A percentile compares a stretch with the other conserved stretches of the same genome.
Conservation (phyloP, 2,113 vertebrate species). For the Hydrolagus affinis region DNA sequence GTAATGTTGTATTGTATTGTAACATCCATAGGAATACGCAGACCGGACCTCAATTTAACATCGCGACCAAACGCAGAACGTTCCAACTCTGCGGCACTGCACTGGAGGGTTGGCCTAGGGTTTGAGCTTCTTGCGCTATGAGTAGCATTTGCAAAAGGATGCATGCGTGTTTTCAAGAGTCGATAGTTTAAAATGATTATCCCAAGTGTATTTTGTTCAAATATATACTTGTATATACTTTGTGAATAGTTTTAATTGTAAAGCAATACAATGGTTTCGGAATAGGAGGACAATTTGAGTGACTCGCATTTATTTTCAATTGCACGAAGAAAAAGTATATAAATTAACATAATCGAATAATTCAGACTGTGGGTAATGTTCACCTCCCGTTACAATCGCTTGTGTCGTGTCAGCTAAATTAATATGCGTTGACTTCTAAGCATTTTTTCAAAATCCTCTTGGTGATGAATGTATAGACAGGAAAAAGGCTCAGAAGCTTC, state of each 20-base stretch:
- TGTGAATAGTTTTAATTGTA: background rate
- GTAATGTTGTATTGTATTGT: no score
- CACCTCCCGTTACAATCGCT: background rate
- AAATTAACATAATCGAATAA: background rate
- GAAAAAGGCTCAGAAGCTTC: background rate
- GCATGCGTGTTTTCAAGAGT: no score
- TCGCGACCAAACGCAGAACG: no score
- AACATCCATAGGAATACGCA: no score
- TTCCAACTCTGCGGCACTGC: no score
- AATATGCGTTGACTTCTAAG: background rate
- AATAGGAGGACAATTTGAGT: background rate
- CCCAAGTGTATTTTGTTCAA: background rate
- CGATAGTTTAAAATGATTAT: background rate
- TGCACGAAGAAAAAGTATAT: background rate
- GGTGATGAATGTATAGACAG: background rate
- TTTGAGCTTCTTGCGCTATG: background rate
- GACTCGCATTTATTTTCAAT: background rate
- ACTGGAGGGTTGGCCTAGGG: no score
- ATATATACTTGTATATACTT: background rate
- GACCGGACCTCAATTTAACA: no score
- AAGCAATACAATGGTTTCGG: background rate
- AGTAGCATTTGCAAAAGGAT: background rate
- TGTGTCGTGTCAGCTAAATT: background rate
- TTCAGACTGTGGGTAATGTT: background rate
- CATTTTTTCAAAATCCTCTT: slow-evolving; percentile 5